These are phyloP conservation scores for Zosterops borbonicus DNA, from an alignment of 2,113 vertebrate genomes.

Conservation along the genomic window DNA sequence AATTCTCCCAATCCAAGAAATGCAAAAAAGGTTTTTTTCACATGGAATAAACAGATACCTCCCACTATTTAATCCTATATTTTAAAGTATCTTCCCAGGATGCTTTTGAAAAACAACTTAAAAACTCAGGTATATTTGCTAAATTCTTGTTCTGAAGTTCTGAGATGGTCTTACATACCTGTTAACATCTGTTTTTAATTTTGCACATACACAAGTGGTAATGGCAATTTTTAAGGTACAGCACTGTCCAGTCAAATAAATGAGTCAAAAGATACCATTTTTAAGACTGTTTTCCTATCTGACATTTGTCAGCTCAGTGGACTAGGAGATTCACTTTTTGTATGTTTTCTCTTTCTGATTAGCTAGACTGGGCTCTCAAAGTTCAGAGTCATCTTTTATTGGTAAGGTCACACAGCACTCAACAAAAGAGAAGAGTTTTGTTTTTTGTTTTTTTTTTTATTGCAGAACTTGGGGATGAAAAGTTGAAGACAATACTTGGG, in stretches of 20 bases:
- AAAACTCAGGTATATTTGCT: not conserved
- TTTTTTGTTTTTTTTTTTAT: not conserved
- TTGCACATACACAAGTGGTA: not conserved
- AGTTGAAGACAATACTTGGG: not conserved
- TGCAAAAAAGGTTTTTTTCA: fast-evolving
- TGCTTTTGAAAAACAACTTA: not conserved
- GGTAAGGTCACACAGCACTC: not conserved
- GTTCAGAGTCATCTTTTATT: not conserved
- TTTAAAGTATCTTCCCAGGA: not conserved
- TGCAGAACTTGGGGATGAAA: not conserved
- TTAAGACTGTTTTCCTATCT: not conserved
- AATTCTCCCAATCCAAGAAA: not conserved
- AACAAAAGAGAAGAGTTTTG: not conserved
- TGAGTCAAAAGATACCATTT: not conserved
- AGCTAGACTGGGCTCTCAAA: not conserved
- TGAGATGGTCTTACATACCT: not conserved
- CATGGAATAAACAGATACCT: not conserved
- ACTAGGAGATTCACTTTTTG: not conserved
- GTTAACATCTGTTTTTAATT: not conserved
- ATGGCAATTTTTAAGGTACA: not conserved
- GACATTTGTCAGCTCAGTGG: not conserved
- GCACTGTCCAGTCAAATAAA: not conserved
- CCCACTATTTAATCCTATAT: not conserved
- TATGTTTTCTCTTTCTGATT: not conserved
- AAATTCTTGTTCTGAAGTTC: not conserved